Evolutionary conservation across 2,888 invertebrate genomes (phyloP).

Genomic region (Masnerella sp.): DNA sequence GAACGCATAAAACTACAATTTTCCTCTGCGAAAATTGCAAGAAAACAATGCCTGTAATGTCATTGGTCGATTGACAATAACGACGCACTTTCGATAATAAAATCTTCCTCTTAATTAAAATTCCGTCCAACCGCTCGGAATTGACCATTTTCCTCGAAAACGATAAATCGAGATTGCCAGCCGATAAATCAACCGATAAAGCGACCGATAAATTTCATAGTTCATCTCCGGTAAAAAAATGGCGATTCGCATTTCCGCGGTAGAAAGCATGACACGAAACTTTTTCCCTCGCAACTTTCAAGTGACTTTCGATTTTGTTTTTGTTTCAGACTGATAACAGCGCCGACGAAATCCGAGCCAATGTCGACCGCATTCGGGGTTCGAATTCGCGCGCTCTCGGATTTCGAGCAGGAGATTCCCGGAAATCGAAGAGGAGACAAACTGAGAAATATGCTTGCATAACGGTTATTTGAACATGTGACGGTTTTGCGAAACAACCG

Average conservation of each 20-base stretch:
- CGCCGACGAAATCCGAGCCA: slow-evolving; percentile 21
- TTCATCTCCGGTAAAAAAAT: neutral
- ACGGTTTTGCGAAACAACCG: neutral
- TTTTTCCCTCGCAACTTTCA: slow-evolving; percentile 34
- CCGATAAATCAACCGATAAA: neutral
- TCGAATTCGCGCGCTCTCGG: slow-evolving; percentile 20
- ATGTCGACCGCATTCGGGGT: slow-evolving; percentile 33
- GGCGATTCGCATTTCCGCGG: slow-evolving; percentile 6
- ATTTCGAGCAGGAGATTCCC: slow-evolving; percentile 15
- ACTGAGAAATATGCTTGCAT: neutral
- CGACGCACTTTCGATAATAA: slow-evolving; percentile 21
- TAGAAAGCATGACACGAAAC: slow-evolving; percentile 41
- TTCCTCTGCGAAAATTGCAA: neutral
- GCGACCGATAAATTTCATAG: slow-evolving; percentile 13
- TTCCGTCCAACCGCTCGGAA: slow-evolving; percentile 3
- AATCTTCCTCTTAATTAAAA: slow-evolving; percentile 14
- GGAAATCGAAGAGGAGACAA: slow-evolving; percentile 1
- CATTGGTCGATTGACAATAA: slow-evolving; percentile 9
- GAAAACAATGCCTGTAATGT: neutral
- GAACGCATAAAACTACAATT: neutral
- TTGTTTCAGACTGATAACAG: slow-evolving; percentile 44
- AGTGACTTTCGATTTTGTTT: slow-evolving; percentile 54
- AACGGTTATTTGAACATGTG: neutral
- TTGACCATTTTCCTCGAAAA: slow-evolving; percentile 14
- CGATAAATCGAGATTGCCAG: slow-evolving; percentile 8